Evolutionary conservation across 1,140 invertebrate genomes (phyloP).

Genomic region (Platyura marginata): DNA sequence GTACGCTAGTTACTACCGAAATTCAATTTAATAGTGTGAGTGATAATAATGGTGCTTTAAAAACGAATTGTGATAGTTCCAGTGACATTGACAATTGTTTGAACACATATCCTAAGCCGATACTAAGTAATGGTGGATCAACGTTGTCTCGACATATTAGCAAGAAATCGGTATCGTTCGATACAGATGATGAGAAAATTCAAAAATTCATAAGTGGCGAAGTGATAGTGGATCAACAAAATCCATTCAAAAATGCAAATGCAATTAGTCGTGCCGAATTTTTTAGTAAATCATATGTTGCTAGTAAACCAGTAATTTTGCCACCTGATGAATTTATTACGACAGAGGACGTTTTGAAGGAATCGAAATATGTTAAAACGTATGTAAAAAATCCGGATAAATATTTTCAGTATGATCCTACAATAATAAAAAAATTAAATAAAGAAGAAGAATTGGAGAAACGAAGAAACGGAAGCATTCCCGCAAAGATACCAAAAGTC

Average conservation of each 20-base stretch:
- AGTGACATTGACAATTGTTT: no score
- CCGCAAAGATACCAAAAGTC: slow-evolving; percentile 7
- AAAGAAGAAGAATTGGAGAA: slow-evolving; percentile 14
- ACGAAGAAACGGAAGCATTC: slow-evolving; percentile 2
- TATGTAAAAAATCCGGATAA: slow-evolving; percentile 24
- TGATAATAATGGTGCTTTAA: background rate
- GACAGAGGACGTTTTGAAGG: slow-evolving; percentile 22
- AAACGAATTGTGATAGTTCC: background rate
- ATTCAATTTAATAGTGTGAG: background rate
- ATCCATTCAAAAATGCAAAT: slow-evolving; percentile 19
- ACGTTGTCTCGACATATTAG: background rate
- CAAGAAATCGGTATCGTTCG: slow-evolving; percentile 19
- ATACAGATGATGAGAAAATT: slow-evolving; percentile 17
- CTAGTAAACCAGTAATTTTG: slow-evolving; percentile 5
- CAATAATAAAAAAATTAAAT: slow-evolving; percentile 16
- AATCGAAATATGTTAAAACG: slow-evolving; percentile 24
- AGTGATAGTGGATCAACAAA: slow-evolving; percentile 19
- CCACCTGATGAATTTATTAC: slow-evolving; percentile 14
- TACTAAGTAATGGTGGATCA: background rate
- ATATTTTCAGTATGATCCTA: slow-evolving; percentile 20
- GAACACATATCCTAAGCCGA: background rate
- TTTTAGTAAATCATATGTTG: slow-evolving; percentile 7
- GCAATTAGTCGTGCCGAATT: slow-evolving; percentile 10
- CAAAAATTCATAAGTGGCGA: slow-evolving; percentile 19
- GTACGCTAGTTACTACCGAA: no score